Base-by-base conservation (phyloP, 2,888 invertebrate genomes). In the Mesochorus sp. region DNA sequence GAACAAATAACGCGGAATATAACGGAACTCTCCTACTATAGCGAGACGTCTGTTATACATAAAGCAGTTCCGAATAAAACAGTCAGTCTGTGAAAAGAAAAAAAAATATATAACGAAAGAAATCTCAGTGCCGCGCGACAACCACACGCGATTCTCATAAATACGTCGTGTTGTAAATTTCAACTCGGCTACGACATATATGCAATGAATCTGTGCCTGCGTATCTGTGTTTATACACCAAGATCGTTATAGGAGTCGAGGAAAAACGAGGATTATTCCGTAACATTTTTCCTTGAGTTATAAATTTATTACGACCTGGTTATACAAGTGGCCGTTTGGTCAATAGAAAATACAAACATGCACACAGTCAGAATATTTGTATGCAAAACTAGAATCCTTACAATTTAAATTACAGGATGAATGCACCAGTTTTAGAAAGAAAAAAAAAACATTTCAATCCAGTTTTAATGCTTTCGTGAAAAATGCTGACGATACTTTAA, bases 101-200 rank as follows among this genome's bases (percentile, higher is more conserved):
- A n/a, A n/a, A n/a, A n/a, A n/a, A n/a, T n/a, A n/a, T n/a, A n/a
- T n/a, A n/a, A n/a, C n/a, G n/a, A n/a, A n/a, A n/a, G n/a, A 62
- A 64, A 47, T 44, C 44, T 19, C 19, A 17, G 28, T 49, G 14
- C 19, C 68, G 10, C 47, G 51, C 68, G 53, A 62, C 57, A 44
- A 49, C 34, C 37, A 57, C 64, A 77, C 67, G 39, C 47, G 44
- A 61, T 51, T 67, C 61, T 67, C 72, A 61, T 61, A 67, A 72
- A 76, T 72, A 67, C 44, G 37, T 53, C 44, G 59, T 49, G 59
- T 67, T 49, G 64, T 66, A 74, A 66, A 74, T 67, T 59, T 49
- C n/a, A 21, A 49, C 39, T 64, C 64, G 49, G 19, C 2, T n/a
- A n/a, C 17, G 24, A 24, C 39, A 57, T 26, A 14, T 51, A 21